These are phyloP conservation scores for Diachasma alloeum DNA, from an alignment of 1,140 invertebrate genomes.

Conservation along the genomic window DNA sequence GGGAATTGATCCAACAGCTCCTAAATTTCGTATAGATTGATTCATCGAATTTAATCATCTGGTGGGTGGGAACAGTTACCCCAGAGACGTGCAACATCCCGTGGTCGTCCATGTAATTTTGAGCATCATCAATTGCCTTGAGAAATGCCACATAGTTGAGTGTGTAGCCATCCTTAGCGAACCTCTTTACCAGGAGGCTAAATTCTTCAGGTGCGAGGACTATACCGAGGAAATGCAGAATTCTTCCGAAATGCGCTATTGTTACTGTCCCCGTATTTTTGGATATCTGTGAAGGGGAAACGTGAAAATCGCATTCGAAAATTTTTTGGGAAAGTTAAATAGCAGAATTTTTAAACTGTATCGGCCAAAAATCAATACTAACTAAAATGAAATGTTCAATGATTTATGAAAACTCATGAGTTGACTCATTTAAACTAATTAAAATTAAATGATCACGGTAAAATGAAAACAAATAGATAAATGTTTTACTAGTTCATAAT, in stretches of 20 bases:
- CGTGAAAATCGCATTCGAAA: too few species aligned
- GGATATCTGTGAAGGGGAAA: slow-evolving; percentile 67
- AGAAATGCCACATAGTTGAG: slow-evolving; percentile 78
- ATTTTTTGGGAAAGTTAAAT: too few species aligned
- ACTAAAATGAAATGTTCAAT: too few species aligned
- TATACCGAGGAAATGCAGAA: slow-evolving; percentile 73
- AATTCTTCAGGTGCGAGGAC: slow-evolving; percentile 73
- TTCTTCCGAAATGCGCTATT: slow-evolving; percentile 74
- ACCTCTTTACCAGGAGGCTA: slow-evolving; percentile 72
- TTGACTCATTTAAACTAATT: too few species aligned
- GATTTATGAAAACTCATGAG: too few species aligned
- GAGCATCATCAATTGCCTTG: slow-evolving; percentile 63
- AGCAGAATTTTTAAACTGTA: too few species aligned
- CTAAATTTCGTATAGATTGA: slow-evolving; percentile 42
- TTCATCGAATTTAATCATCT: not conserved
- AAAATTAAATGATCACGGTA: too few species aligned
- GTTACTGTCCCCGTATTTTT: slow-evolving; percentile 76
- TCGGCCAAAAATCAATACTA: too few species aligned
- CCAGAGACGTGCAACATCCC: slow-evolving; percentile 67
- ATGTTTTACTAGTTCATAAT: slow-evolving; percentile 72
- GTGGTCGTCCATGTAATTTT: slow-evolving; percentile 67
- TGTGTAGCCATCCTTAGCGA: slow-evolving; percentile 74
- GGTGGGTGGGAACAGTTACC: slow-evolving; percentile 42
- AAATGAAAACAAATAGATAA: not conserved
- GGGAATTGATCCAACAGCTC: slow-evolving; percentile 66